These are phyloP conservation scores for Zootermopsis nevadensis DNA, from an alignment of 2,888 invertebrate genomes.

Conservation along the genomic window DNA sequence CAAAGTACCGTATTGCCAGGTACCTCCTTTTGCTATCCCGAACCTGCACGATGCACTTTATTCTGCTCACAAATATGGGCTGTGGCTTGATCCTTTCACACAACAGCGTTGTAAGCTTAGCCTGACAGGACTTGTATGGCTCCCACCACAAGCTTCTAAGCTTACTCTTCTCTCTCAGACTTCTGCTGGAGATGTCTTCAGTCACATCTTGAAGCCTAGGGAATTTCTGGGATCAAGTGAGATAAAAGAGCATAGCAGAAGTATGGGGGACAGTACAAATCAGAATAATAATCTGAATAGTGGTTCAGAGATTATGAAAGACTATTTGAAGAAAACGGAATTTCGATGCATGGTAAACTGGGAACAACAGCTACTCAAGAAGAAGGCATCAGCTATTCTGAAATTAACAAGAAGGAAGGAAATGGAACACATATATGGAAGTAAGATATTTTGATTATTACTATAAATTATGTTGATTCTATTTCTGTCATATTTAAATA, in stretches of 20 bases:
- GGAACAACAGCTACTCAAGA: not conserved
- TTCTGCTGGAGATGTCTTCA: slow-evolving; percentile 33
- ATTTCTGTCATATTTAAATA: too few species aligned
- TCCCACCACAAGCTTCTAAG: not conserved
- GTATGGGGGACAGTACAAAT: too few species aligned
- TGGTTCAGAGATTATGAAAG: not conserved
- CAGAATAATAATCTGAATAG: not conserved
- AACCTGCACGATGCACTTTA: slow-evolving; percentile 8
- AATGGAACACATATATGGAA: not conserved
- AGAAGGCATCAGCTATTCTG: not conserved
- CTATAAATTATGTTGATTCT: too few species aligned
- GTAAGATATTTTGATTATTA: not conserved
- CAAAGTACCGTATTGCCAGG: not conserved
- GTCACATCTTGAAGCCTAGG: not conserved
- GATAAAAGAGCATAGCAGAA: not conserved
- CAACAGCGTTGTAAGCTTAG: not conserved
- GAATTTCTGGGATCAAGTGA: not conserved
- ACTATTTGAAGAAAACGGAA: not conserved
- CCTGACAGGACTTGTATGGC: slow-evolving; percentile 10
- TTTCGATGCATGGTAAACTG: not conserved
- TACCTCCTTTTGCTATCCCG: not conserved
- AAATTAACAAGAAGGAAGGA: not conserved
- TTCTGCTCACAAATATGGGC: not conserved
- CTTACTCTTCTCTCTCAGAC: not conserved
- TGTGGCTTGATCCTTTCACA: slow-evolving; percentile 8